Conservation (phyloP, 2,797 vertebrate species). For the Gorsachius magnificus region DNA sequence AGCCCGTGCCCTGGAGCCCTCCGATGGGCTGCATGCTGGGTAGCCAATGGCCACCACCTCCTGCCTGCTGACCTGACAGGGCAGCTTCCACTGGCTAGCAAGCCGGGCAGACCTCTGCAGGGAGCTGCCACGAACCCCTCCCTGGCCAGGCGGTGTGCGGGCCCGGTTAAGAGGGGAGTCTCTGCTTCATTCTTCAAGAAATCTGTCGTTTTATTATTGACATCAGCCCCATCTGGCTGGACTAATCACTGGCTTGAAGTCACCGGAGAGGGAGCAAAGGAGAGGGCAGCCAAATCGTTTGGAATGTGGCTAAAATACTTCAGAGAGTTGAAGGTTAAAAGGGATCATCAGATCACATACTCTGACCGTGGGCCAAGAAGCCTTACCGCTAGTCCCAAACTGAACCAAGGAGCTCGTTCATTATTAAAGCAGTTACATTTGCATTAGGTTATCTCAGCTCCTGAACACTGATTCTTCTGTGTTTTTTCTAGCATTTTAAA, state of each 20-base stretch:
- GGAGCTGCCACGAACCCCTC: background rate
- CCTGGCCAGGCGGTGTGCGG: fast-evolving
- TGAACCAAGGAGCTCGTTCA: background rate
- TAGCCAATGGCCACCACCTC: background rate
- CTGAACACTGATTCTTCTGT: background rate
- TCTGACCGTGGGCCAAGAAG: background rate
- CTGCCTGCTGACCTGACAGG: background rate
- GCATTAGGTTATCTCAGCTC: background rate
- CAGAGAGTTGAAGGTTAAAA: background rate
- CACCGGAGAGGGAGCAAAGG: background rate
- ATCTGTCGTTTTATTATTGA: background rate
- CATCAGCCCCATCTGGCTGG: background rate
- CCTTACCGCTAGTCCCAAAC: background rate
- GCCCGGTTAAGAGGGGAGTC: background rate
- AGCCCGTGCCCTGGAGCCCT: fast-evolving
- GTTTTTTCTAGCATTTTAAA: background rate
- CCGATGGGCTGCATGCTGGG: fast-evolving
- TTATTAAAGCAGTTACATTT: background rate
- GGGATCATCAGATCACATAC: background rate
- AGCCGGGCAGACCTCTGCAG: background rate
- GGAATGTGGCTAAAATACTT: background rate
- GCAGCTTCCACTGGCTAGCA: background rate
- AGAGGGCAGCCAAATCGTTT: background rate
- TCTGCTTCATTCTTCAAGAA: background rate
- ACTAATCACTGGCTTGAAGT: background rate